A percentile compares a stretch with the other conserved stretches of the same genome.
Conservation (phyloP, 2,113 vertebrate species). For the Bubo blakistoni region DNA sequence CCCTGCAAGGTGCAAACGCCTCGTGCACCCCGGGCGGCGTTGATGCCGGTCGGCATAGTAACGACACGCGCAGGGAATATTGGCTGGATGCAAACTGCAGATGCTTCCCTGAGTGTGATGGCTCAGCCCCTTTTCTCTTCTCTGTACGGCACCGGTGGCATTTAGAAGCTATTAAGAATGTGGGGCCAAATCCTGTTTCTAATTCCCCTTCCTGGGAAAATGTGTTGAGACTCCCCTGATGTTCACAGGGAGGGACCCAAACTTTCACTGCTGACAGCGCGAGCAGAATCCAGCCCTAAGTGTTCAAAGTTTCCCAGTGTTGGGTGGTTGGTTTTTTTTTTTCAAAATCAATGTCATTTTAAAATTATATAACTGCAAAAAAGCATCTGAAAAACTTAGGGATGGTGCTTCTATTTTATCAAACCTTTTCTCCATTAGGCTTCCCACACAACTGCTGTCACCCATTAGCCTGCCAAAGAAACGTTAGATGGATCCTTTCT, state of each 20-base stretch:
- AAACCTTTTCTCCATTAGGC: slow-evolving; percentile 52
- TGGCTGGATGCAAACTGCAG: background rate
- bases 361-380: slow-evolving; percentile 44
- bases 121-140: background rate
- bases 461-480: slow-evolving; percentile 35
- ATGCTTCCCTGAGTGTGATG: background rate
- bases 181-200: background rate
- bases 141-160: background rate
- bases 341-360: background rate
- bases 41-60: rapidly evolving
- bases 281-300: background rate
- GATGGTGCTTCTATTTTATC: slow-evolving; percentile 50
- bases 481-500: background rate
- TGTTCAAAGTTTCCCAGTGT: background rate
- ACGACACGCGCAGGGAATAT: rapidly evolving
- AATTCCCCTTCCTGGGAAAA: background rate
- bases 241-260: background rate
- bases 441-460: slow-evolving; percentile 58
- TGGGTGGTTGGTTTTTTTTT: background rate
- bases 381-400: slow-evolving; percentile 27
- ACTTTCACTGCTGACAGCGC: background rate
- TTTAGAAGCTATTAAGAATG: background rate
- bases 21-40: rapidly evolving
- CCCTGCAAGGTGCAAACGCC: background rate
- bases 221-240: background rate